These are phyloP conservation scores for Ethmia dodecea DNA, from an alignment of 2,888 invertebrate species.

Conservation along the genomic window DNA sequence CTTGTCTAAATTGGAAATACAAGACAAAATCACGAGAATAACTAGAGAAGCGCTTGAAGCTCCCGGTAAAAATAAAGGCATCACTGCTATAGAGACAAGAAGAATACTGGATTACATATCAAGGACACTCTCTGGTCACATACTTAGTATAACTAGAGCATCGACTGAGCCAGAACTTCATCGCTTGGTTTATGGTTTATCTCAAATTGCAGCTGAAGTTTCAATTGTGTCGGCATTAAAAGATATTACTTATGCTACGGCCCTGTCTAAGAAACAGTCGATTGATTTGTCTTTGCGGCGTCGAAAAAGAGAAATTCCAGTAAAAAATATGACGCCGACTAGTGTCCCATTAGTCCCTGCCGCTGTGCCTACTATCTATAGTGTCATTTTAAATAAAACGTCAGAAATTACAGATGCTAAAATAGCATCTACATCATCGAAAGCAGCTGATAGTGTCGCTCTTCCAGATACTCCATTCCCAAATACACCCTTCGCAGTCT, in stretches of 20 bases:
- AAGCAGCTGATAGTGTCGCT: slow-evolving; percentile 39
- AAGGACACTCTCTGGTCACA: slow-evolving; percentile 60
- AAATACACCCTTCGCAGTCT: slow-evolving; percentile 45
- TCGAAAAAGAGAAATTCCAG: slow-evolving; percentile 31
- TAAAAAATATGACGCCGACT: slow-evolving; percentile 13
- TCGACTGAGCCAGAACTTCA: slow-evolving; percentile 70
- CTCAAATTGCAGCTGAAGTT: slow-evolving; percentile 68
- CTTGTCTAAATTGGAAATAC: slow-evolving; percentile 60
- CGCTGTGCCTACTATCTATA: slow-evolving; percentile 13
- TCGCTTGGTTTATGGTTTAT: slow-evolving; percentile 62
- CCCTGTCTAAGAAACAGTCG: slow-evolving; percentile 64
- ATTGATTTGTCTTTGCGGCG: slow-evolving; percentile 59
- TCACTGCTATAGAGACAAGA: slow-evolving; percentile 66
- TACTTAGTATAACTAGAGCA: slow-evolving; percentile 55
- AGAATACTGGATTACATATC: slow-evolving; percentile 69
- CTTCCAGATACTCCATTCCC: slow-evolving; percentile 9
- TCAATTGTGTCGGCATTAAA: slow-evolving; percentile 67
- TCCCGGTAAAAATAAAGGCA: slow-evolving; percentile 62
- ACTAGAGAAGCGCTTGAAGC: slow-evolving; percentile 66
- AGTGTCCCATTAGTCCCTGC: slow-evolving; percentile 19
- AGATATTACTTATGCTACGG: slow-evolving; percentile 61
- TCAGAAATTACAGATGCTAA: background rate
- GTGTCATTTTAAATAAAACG: background rate
- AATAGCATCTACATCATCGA: background rate
- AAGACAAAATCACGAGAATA: slow-evolving; percentile 68